Base-by-base conservation (phyloP, 2,113 vertebrate genomes). In the Paraplagusia blochii region DNA sequence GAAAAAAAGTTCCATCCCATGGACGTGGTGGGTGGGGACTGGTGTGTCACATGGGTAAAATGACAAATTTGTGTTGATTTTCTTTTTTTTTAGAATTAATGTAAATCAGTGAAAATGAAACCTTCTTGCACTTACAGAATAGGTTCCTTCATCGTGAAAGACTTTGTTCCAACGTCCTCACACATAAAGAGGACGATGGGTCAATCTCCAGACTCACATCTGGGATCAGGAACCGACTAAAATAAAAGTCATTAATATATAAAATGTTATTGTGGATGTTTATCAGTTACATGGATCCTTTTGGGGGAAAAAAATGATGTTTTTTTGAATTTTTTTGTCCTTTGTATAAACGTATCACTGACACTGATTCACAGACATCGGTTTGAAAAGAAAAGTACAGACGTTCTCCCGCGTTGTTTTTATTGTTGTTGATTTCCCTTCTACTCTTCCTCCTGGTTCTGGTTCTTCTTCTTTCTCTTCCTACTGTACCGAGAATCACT, bases 221-320 rank as follows among this genome's bases (percentile, higher is more conserved):
- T 36, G 16, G 29, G 44, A n/a, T 47, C 33, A 0, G 64, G 51
- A 58, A 64, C 0, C 19, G 67, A 62, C 54, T 71, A 53, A 72
- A 65, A 67, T 66, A 50, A 63, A 76, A 82, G 68, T 77, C 57
- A 56, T 80, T 82, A 85, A 86, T 84, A 83, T 88, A 86, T 83
- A 52, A 58, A 52, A 49, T 86, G 84, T 83, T 87, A 88, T 81
- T 46, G 83, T 87, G 71, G 76, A 77, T 82, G 84, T 85, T 82
- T 86, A 81, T 81, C 70, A 82, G 76, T 88, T 80, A 69, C 74
- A 65, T 63, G 77, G 59, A 81, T 75, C 73, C 77, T 81, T 86
- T 82, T 59, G 38, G 0, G 35, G 16, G 19, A 12, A n/a, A 55
- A 67, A 69, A 66, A 69, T 83, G 71, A 73, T 61, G 79, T 84